Conservation (phyloP, 2,797 vertebrate genomes). For the Galago senegalensis region DNA sequence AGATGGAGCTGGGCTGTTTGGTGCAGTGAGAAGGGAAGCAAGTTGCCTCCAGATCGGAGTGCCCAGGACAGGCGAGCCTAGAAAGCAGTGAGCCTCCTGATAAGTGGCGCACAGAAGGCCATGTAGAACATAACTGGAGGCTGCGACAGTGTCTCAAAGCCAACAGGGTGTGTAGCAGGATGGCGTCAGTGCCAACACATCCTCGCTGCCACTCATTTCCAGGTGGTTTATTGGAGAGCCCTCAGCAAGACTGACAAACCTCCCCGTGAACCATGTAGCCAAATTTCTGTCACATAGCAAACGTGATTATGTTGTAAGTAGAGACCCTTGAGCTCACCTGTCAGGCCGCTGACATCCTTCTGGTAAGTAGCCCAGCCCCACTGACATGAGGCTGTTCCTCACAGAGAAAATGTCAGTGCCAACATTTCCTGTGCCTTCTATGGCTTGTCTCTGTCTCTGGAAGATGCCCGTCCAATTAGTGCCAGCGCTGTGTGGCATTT, state of each 20-base stretch:
- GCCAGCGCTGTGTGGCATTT: background rate
- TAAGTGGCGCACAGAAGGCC: background rate
- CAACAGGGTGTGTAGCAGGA: background rate
- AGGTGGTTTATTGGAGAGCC: constrained; percentile 17
- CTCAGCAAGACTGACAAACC: background rate
- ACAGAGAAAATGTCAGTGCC: background rate
- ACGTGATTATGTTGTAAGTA: constrained; percentile 35
- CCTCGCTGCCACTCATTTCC: background rate
- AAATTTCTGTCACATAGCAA: background rate
- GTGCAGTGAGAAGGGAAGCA: background rate
- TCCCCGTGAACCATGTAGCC: background rate
- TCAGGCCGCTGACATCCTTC: background rate
- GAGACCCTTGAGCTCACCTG: background rate
- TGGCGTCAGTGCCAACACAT: background rate
- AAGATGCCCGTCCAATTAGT: background rate
- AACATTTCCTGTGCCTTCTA: background rate
- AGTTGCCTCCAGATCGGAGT: background rate
- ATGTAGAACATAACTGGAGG: background rate
- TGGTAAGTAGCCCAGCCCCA: constrained; percentile 35
- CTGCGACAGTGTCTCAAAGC: background rate
- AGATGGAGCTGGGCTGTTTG: background rate
- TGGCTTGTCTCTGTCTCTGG: fast-evolving
- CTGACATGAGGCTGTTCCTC: background rate
- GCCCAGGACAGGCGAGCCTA: background rate
- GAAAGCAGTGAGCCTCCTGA: background rate